Evolutionary conservation across 2,888 invertebrate genomes (phyloP).

Genomic region (Lepidochrysops patricia): DNA sequence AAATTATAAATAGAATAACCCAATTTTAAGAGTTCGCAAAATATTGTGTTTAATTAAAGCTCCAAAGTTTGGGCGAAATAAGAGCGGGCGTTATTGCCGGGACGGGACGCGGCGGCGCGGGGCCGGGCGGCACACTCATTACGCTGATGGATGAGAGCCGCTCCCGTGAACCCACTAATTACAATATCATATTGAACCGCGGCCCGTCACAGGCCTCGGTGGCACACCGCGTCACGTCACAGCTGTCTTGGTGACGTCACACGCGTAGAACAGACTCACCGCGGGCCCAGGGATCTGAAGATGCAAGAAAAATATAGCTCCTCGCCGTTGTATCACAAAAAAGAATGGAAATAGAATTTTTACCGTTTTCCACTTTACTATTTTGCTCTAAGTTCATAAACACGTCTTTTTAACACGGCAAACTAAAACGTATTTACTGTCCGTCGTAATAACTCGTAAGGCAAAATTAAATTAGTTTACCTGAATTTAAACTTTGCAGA

Average conservation of each 20-base stretch:
- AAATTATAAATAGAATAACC: neutral
- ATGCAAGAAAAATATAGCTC: neutral
- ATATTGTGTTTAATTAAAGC: constrained; percentile 5
- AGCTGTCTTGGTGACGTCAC: neutral
- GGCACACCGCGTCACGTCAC: neutral
- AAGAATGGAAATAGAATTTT: neutral
- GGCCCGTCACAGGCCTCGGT: neutral
- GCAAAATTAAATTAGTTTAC: neutral
- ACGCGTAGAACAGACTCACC: neutral
- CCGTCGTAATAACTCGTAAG: neutral
- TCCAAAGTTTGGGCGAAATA: neutral
- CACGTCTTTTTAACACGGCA: too few species aligned
- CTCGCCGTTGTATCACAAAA: neutral
- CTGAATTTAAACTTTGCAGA: neutral
- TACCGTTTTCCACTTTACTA: neutral
- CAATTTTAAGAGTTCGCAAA: neutral
- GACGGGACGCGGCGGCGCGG: neutral
- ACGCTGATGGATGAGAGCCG: neutral
- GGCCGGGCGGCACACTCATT: too few species aligned
- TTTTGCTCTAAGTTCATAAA: neutral
- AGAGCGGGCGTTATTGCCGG: neutral
- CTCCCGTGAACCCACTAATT: neutral
- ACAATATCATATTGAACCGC: neutral
- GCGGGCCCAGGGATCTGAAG: neutral
- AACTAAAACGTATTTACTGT: too few species aligned